phyloP scores from a whole-genome alignment of 2,888 invertebrate genomes.

The Abrostola triplasia region DNA sequence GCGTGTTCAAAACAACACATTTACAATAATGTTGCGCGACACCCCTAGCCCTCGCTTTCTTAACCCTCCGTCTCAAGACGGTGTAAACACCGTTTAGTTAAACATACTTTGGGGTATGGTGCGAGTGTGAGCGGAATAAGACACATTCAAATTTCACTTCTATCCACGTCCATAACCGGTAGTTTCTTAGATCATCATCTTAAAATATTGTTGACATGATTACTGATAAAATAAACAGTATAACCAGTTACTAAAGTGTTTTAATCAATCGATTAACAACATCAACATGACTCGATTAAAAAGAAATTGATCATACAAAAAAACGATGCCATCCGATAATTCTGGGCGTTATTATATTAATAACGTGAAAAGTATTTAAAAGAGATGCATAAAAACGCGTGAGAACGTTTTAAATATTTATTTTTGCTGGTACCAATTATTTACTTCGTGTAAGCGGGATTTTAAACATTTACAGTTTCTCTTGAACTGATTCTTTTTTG shows the following conservation, averaged over 20 bases:
- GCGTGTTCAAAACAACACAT: conserved; percentile 62
- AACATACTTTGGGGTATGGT: conserved; percentile 46
- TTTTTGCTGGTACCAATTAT: conserved; percentile 24
- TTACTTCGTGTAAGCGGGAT: conserved; percentile 22
- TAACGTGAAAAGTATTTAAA: conserved; percentile 49
- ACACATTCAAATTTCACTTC: conserved; percentile 9
- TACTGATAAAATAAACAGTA: too few species aligned
- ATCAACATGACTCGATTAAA: conserved; percentile 48
- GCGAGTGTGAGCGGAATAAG: conserved; percentile 47
- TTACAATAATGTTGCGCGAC: conserved; percentile 70
- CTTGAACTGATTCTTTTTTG: conserved; percentile 10
- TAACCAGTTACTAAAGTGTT: neutral
- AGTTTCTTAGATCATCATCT: too few species aligned
- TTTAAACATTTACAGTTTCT: conserved; percentile 26
- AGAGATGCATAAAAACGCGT: conserved; percentile 39
- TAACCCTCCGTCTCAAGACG: conserved; percentile 80
- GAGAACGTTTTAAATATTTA: conserved; percentile 50
- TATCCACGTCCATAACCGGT: neutral
- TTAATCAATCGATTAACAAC: conserved; percentile 30
- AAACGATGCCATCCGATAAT: conserved; percentile 34
- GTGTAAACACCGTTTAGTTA: conserved; percentile 70
- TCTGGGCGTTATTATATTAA: conserved; percentile 40
- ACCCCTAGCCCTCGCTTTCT: conserved; percentile 70
- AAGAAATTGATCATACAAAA: conserved; percentile 42
- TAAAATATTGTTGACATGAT: too few species aligned